A percentile compares a stretch with the other conserved stretches of the same genome.
phyloP scores from a whole-genome alignment of 64 coral and sea anemone species.

The Stichodactyla helianthus region DNA sequence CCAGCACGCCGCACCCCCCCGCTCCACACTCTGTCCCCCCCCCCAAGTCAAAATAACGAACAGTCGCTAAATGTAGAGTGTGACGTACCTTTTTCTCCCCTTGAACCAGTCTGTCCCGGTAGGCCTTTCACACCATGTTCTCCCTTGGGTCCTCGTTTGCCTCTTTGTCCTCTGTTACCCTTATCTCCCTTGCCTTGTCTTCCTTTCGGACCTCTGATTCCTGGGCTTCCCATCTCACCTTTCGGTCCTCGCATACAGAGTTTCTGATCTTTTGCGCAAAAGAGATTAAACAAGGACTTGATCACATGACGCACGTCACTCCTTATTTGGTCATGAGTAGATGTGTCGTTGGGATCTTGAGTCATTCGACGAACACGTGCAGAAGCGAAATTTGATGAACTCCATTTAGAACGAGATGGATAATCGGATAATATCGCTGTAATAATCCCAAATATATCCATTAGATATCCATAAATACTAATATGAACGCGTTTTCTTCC shows the following conservation, averaged over 20 bases:
- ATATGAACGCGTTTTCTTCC: too few relatives aligned
- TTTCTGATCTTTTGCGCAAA: constrained; percentile 20
- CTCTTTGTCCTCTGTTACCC: not conserved
- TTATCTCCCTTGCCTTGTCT: constrained; percentile 10
- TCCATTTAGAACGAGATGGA: not conserved
- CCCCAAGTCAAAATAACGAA: too few relatives aligned
- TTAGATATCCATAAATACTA: too few relatives aligned
- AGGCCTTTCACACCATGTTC: not conserved
- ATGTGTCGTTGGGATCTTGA: not conserved
- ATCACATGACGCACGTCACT: constrained; percentile 10
- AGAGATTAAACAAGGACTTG: not conserved
- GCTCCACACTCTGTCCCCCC: too few relatives aligned
- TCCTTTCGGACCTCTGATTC: not conserved
- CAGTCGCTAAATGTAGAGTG: too few relatives aligned
- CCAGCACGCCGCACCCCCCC: too few relatives aligned
- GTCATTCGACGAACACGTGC: not conserved
- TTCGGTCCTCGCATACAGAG: constrained; percentile 29
- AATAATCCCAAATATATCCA: not conserved
- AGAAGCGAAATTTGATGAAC: not conserved
- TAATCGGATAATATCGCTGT: not conserved
- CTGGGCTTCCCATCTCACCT: not conserved
- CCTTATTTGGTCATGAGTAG: not conserved
- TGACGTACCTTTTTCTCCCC: constrained; percentile 20
- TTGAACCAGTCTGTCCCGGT: not conserved
- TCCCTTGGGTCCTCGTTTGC: constrained; percentile 15